Evolutionary conservation across 1,140 invertebrate species (phyloP), one percentile per base, ranked within the genome.

Genomic region (Pentalonia nigronervosa): DNA sequence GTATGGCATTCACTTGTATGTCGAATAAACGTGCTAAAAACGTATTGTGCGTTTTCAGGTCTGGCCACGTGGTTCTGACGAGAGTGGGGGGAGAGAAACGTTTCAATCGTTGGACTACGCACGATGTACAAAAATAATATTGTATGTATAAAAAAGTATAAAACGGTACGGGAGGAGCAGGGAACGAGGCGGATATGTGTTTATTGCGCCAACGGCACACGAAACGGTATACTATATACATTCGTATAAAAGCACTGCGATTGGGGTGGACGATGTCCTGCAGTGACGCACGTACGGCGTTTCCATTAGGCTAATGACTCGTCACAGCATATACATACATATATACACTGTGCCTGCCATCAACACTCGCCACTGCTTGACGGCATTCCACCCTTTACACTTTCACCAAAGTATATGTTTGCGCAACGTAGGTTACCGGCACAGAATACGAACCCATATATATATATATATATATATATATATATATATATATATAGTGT

Each of bases 271-370:
- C 91, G 47, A 36, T 81, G 67, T 92, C 76, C 91, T 90, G 88
- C 88, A 90, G 76, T 92, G 91, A 50, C 67, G 91, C 30, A 67
- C 60, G 60, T 67, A 34, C 91, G 91, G 76, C 53, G 23, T 93
- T 93, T 93, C 91, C 91, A 93, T 93, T 93, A 93, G 91, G 91
- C 91, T 93, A 93, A 93, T 93, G 91, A 83, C 81, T 84, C 60
- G 91, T 93, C 81, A 30, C 3, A 45, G 2, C 36, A 41, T 30
- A 88, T 53, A 88, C 30, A 88, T 45, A 56, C 7, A 23, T 67
- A 67, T 67, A 67, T n/a, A 67, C n/a, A n/a, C 11, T n/a, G 30
- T n/a, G 30, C 30, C 14, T 14, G 30, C 30, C 14, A 67, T 67
- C 60, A 67, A 67, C 60, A n/a, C 60, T n/a, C 60, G 14, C 30